Evolutionary conservation across 1,140 invertebrate genomes (phyloP).

Genomic region (Pseudomyrmex pallidus): DNA sequence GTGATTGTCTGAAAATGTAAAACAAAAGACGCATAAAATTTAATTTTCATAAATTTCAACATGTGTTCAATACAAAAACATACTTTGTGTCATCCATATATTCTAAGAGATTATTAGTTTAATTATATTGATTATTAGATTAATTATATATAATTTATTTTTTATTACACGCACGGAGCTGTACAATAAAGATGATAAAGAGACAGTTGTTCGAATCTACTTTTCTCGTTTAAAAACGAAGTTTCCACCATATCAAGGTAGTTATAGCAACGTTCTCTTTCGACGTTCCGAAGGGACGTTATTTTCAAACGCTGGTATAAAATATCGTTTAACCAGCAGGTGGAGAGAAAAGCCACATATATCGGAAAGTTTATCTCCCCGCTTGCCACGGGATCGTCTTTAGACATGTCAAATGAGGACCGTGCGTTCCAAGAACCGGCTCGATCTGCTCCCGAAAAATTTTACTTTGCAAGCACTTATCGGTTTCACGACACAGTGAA

Average conservation of each 20-base stretch:
- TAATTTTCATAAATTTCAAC: neutral
- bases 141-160: neutral
- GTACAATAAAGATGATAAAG: no score
- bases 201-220: neutral
- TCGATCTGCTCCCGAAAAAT: neutral
- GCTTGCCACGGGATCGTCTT: neutral
- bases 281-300: conserved; percentile 19
- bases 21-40: no score
- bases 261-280: neutral
- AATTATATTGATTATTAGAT: conserved; percentile 2
- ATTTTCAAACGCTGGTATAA: conserved; percentile 57
- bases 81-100: neutral
- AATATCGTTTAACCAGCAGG: conserved; percentile 61
- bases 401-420: neutral
- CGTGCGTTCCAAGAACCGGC: neutral
- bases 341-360: conserved; percentile 43
- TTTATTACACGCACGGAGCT: no score
- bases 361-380: conserved; percentile 54
- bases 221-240: neutral
- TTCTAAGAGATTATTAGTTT: conserved; percentile 7
- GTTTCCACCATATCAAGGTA: neutral
- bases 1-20: no score
- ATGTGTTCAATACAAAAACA: neutral
- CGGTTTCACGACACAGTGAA: neutral
- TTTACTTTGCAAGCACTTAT: conserved; percentile 55